Evolutionary conservation across 2,113 vertebrate genomes (phyloP), one percentile per base, ranked within the genome.

Genomic region (Rattus rattus): DNA sequence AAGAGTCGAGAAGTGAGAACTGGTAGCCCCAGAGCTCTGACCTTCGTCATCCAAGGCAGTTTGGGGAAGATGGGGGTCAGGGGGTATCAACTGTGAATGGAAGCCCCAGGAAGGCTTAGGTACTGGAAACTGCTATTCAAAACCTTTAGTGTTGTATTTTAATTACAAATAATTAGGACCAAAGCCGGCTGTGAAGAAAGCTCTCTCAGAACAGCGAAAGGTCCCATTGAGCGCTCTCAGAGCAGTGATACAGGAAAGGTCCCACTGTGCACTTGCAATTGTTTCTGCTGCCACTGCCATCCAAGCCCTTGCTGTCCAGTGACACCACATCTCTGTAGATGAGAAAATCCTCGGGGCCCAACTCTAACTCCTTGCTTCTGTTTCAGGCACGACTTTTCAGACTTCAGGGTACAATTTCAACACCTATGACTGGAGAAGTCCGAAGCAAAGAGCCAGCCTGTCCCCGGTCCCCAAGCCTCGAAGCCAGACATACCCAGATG

Each of bases 371-470:
- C 65, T 83, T 75, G 8, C 61, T 92, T 94, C 28, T 97, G 17
- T 97, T 98, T 90, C 88, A 99, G 99, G 99, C 61, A 96, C 99
- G 36, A 98, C 98, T 20, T 99, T 99, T 94, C 99, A 99, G 98
- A 99, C 99, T 26, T 98, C 99, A 1, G 99, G 99, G 47, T 99
- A 99, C 98, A 99, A 94, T 96, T 99, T 99, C 98, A 99, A 98
- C 96, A 96, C 99, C 56, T 99, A 99, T 52, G 99, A 99, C 81
- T 99, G 99, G 99, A 99, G 99, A 97, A 99, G 98, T 83, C 98
- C 99, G 30, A 99, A 99, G 97, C 99, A 99, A 94, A 99, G 98
- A 92, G 98, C 98, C 94, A 99, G 98, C 95, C 97, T 99, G 89
- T 99, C 99, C 28, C 99, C 99, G 6, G 98, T 99, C 54, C 98